Conservation (phyloP, 2,888 invertebrate species). For the Ormyrus nitidulus region DNA sequence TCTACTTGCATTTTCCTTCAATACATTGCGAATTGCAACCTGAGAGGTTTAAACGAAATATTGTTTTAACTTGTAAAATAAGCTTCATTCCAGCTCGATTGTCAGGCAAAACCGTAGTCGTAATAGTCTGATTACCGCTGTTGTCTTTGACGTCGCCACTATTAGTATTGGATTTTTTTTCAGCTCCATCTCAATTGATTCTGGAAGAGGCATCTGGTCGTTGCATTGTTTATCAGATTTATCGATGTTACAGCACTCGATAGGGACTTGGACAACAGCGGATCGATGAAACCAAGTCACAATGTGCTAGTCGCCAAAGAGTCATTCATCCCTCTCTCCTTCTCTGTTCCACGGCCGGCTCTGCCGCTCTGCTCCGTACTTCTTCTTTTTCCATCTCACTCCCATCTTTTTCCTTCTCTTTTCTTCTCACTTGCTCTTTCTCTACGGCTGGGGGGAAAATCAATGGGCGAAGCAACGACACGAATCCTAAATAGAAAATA, state of each 20-base stretch:
- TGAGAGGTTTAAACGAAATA: too few species aligned
- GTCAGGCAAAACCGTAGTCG: background rate
- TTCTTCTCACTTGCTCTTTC: constrained; percentile 33
- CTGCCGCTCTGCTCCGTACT: background rate
- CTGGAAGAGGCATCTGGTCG: constrained; percentile 21
- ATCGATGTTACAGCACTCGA: constrained; percentile 28
- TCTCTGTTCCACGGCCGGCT: background rate
- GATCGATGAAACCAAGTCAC: constrained; percentile 48
- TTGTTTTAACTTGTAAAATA: too few species aligned
- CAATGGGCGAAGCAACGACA: constrained; percentile 50
- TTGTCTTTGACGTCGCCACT: constrained; percentile 2
- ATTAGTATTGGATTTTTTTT: constrained; percentile 16
- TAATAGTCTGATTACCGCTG: background rate
- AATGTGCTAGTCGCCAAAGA: constrained; percentile 46
- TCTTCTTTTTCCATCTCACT: constrained; percentile 11
- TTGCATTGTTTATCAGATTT: constrained; percentile 50
- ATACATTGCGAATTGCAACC: too few species aligned
- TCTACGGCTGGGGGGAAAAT: constrained; percentile 33
- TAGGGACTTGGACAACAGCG: constrained; percentile 36
- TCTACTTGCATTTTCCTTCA: too few species aligned
- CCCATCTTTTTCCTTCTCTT: constrained; percentile 4
- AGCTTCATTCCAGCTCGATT: too few species aligned
- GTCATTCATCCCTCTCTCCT: constrained; percentile 38
- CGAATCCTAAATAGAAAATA: constrained; percentile 53
- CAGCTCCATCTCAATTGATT: constrained; percentile 22